A percentile compares a stretch with the other conserved stretches of the same genome.
Conservation (phyloP, 2,888 invertebrate genomes). For the Tipula lateralis region DNA sequence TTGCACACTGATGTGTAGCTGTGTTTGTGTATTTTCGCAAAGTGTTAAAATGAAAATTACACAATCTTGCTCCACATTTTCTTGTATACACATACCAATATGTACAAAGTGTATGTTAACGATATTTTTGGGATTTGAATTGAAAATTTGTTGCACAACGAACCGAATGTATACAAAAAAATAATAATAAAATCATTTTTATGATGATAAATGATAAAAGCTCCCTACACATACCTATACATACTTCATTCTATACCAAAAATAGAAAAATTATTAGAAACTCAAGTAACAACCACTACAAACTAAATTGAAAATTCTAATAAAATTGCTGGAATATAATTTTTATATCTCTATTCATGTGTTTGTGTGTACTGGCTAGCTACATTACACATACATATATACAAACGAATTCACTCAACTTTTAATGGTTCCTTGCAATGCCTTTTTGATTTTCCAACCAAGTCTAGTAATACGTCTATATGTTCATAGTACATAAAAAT, state of each 20-base stretch:
- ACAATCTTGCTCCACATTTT: not conserved
- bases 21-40: not conserved
- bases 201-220: conserved; percentile 2
- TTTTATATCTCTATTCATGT: not conserved
- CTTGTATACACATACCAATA: not conserved
- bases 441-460: too few relatives aligned
- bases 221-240: not conserved
- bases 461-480: too few relatives aligned
- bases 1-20: not conserved
- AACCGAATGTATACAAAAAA: not conserved
- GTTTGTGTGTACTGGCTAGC: not conserved
- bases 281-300: not conserved
- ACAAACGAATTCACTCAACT: not conserved
- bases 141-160: not conserved
- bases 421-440: not conserved
- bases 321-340: not conserved
- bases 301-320: not conserved
- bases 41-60: not conserved
- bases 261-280: not conserved
- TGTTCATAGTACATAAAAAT: not conserved
- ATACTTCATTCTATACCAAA: not conserved
- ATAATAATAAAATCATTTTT: not conserved
- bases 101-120: not conserved
- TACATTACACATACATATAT: not conserved
- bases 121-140: not conserved